Evolutionary conservation across 2,888 invertebrate species (phyloP), one percentile per base, ranked within the genome.

Genomic region (Sussaba pulchella): DNA sequence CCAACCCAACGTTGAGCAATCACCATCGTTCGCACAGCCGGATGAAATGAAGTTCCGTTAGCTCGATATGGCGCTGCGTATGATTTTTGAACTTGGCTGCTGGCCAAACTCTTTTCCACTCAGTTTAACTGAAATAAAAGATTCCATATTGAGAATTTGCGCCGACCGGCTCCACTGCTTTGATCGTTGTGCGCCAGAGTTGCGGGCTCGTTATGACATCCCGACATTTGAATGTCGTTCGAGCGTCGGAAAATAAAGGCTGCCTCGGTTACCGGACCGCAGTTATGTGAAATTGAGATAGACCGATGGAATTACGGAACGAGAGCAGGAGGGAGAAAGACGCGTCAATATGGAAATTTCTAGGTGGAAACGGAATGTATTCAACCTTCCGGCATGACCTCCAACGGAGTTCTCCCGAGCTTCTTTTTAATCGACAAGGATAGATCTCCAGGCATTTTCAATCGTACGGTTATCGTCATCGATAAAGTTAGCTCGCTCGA

Each of bases 61-160:
- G 86, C 84, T 88, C 87, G 86, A 88, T 88, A 88, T 85, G 86
- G 86, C 77, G 82, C 81, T 74, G 45, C 83, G 83, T 89, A 89
- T 87, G 87, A 89, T 89, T 89, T 85, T 74, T 86, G 84, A 87
- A 85, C 64, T 76, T 89, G 90, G 89, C 85, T 19, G 41, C 24
- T 5, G 3, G 87, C 90, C 90, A 90, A 84, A 64, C 81, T 83
- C 79, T 82, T 82, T 86, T 89, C 84, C 86, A 72, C 72, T 82
- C 85, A 85, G 86, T 88, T 90, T 87, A 88, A 88, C 87, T 85
- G 85, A 90, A 89, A 90, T 88, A 88, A 89, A 87, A 85, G 85
- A 85, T 84, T 85, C 86, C 86, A 85, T 88, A 89, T 87, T 84
- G 88, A 87, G 86, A 87, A 87, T 88, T 86, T 84, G 83, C 80